Evolutionary conservation across 2,113 vertebrate genomes (phyloP).

Genomic region (Lonchura striata): DNA sequence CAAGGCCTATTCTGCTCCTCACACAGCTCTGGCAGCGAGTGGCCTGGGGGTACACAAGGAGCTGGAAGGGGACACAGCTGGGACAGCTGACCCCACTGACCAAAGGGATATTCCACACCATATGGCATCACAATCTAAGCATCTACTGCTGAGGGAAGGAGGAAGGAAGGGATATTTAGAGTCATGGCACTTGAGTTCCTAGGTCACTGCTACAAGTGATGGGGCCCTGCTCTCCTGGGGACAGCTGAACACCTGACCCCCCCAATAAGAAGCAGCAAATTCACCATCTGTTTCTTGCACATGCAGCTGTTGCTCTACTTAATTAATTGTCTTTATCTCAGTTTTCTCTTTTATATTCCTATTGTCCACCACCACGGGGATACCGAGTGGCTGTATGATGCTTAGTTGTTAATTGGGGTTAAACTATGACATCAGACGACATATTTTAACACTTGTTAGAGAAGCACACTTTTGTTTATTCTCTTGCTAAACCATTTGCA

Average conservation of each 20-base stretch:
- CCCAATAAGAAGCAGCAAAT: neutral
- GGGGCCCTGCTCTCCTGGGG: neutral
- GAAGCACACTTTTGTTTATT: neutral
- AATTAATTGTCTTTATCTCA: neutral
- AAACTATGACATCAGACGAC: neutral
- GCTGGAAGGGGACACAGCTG: neutral
- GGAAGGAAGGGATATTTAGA: neutral
- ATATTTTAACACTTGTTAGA: neutral
- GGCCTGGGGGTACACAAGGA: neutral
- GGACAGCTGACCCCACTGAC: neutral
- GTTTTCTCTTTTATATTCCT: neutral
- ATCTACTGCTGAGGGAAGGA: neutral
- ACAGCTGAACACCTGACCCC: neutral
- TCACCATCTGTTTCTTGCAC: neutral
- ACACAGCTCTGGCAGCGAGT: neutral
- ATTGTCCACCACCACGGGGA: rapidly evolving
- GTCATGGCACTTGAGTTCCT: neutral
- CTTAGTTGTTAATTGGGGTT: neutral
- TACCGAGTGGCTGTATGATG: neutral
- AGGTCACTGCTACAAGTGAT: neutral
- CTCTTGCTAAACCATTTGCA: neutral
- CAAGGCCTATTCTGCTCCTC: neutral
- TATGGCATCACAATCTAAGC: neutral
- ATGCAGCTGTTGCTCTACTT: neutral
- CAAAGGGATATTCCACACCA: neutral